These are phyloP conservation scores for Acromyrmex charruanus DNA, from an alignment of 1,140 invertebrate species.

Conservation along the genomic window DNA sequence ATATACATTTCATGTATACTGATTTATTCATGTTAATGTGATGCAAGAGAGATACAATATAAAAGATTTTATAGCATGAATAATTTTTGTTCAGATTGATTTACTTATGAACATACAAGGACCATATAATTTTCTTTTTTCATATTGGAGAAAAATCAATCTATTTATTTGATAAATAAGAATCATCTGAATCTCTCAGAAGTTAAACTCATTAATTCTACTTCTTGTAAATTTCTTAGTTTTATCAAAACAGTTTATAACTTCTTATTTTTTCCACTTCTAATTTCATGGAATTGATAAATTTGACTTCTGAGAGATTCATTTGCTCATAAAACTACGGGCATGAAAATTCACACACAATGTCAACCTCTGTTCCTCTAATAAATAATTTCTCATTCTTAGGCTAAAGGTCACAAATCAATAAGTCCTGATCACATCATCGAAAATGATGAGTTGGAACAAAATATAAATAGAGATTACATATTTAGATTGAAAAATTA, in stretches of 20 bases:
- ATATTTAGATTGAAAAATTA: conserved; percentile 19
- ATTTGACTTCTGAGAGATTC: background rate
- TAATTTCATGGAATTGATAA: background rate
- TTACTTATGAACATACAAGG: background rate
- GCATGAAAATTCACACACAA: background rate
- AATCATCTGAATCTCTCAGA: background rate
- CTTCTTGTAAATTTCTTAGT: background rate
- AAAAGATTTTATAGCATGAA: background rate
- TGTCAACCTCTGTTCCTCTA: background rate
- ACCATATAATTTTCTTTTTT: background rate
- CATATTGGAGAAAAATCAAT: background rate
- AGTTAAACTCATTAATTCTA: background rate
- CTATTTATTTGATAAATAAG: conserved; percentile 1
- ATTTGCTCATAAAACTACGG: background rate
- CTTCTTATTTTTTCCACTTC: background rate
- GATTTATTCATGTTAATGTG: conserved; percentile 8
- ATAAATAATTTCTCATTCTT: background rate
- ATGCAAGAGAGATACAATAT: background rate
- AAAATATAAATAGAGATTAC: conserved; percentile 35
- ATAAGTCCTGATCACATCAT: conserved; percentile 63
- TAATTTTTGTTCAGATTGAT: background rate
- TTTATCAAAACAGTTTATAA: background rate
- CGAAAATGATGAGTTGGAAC: conserved; percentile 12
- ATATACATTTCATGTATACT: background rate
- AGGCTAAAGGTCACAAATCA: background rate